Percentiles rank a stretch among this genome's conserved stretches.
phyloP scores from a whole-genome alignment of 1,140 invertebrate genomes.

The Bombyx mori region ASM3026992v2 NC_085109.1:3156501-3157000 shows the following conservation, averaged over 20 bases:
- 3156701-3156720: slow-evolving; percentile 44
- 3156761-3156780: slow-evolving; percentile 26
- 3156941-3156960: slow-evolving; percentile 49
- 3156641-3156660: slow-evolving; percentile 58
- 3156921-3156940: slow-evolving; percentile 76
- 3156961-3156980: slow-evolving; percentile 36
- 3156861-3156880: slow-evolving; percentile 75
- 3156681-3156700: slow-evolving; percentile 57
- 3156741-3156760: slow-evolving; percentile 34
- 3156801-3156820: slow-evolving; percentile 84
- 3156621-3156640: slow-evolving; percentile 53
- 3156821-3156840: slow-evolving; percentile 85
- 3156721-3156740: slow-evolving; percentile 19
- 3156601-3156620: slow-evolving; percentile 58
- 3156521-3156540: slow-evolving; percentile 65
- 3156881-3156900: slow-evolving; percentile 74
- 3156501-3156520: slow-evolving; percentile 59
- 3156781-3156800: slow-evolving; percentile 69
- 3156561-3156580: slow-evolving; percentile 57
- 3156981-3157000: too few relatives aligned
- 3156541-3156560: slow-evolving; percentile 70
- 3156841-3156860: slow-evolving; percentile 84
- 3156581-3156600: slow-evolving; percentile 39
- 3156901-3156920: slow-evolving; percentile 78
- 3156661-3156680: slow-evolving; percentile 63